Evolutionary conservation across 2,888 invertebrate genomes (phyloP).

Genomic region (Julus scandinavius): DNA sequence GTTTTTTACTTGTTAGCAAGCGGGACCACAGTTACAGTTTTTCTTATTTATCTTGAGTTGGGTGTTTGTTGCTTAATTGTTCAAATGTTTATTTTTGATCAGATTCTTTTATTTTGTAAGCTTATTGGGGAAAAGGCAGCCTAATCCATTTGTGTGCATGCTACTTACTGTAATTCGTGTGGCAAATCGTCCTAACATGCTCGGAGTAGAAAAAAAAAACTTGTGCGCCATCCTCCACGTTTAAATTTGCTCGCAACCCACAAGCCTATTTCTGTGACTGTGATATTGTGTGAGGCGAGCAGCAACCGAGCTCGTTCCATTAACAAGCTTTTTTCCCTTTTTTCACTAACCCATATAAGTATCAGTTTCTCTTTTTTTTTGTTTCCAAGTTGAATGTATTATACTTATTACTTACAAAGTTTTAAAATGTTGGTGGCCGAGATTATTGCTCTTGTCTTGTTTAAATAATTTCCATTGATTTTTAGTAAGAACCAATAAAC

Average conservation of each 20-base stretch:
- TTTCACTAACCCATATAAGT: neutral
- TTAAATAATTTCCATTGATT: neutral
- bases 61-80: slow-evolving; percentile 42
- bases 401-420: slow-evolving; percentile 20
- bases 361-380: neutral
- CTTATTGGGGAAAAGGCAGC: slow-evolving; percentile 36
- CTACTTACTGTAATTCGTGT: slow-evolving; percentile 38
- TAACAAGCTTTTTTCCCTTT: neutral
- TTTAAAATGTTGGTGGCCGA: slow-evolving; percentile 3
- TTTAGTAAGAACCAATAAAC: neutral
- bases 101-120: slow-evolving; percentile 30
- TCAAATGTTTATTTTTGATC: slow-evolving; percentile 17
- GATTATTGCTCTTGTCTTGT: neutral
- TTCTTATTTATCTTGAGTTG: neutral
- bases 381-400: slow-evolving; percentile 20
- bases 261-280: slow-evolving; percentile 42
- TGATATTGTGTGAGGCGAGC: slow-evolving; percentile 27
- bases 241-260: slow-evolving; percentile 22
- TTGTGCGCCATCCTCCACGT: neutral
- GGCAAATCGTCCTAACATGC: neutral
- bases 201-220: neutral
- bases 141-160: neutral
- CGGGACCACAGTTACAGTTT: slow-evolving; percentile 22
- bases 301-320: neutral
- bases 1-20: slow-evolving; percentile 29